phyloP scores from a whole-genome alignment of 2,113 vertebrate genomes.

The Ifrita kowaldi region DNA sequence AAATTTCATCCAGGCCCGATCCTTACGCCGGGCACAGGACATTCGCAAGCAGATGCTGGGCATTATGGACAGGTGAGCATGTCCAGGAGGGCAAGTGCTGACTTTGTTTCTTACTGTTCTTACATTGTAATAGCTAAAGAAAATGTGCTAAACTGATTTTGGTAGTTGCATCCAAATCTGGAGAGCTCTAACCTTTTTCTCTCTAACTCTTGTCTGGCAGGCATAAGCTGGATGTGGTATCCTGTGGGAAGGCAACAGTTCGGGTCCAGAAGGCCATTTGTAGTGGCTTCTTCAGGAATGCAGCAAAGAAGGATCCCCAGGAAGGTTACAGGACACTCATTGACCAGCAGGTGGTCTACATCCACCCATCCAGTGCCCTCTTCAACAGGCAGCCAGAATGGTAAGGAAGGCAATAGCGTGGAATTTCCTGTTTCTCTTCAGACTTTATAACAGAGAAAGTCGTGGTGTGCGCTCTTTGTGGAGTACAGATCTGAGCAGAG shows the following conservation, averaged over 20 bases:
- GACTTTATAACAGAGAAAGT: neutral
- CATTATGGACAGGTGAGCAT: constrained; percentile 92
- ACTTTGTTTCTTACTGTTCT: neutral
- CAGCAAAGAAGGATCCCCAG: constrained; percentile 97
- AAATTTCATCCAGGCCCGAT: constrained; percentile 97
- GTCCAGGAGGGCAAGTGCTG: neutral
- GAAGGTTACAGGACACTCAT: constrained; percentile 96
- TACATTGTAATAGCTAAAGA: neutral
- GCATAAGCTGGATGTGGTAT: constrained; percentile 96
- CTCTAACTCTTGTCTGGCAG: constrained; percentile 46
- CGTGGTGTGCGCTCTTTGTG: neutral
- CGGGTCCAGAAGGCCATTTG: constrained; percentile 97
- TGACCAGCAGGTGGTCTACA: constrained; percentile 97
- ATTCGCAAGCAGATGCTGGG: constrained; percentile 99
- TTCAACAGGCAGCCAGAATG: constrained; percentile 98
- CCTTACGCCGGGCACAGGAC: constrained; percentile 91
- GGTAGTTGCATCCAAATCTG: neutral
- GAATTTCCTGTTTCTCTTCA: neutral
- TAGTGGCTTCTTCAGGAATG: constrained; percentile 97
- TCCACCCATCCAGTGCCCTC: constrained; percentile 95
- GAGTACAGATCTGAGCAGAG: neutral
- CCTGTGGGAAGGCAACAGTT: constrained; percentile 94
- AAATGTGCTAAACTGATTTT: neutral
- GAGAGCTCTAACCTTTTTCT: neutral
- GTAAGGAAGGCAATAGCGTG: constrained; percentile 48